Evolutionary conservation across 2,888 invertebrate genomes (phyloP).

Genomic region (Drosophila pegasa): DNA sequence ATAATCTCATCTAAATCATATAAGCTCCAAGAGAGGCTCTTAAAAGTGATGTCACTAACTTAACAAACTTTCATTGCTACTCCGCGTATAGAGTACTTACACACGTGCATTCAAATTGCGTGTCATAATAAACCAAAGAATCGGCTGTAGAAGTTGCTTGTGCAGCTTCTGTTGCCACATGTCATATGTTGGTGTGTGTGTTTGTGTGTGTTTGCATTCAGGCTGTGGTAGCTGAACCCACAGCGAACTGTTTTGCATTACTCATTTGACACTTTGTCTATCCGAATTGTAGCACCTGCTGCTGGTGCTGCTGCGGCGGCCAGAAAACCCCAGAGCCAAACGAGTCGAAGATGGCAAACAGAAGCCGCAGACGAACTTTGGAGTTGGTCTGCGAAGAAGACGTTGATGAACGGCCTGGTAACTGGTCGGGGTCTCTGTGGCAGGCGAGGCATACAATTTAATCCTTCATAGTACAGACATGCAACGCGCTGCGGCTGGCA

Average conservation of each 20-base stretch:
- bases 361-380: slow-evolving; percentile 41
- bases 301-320: no score
- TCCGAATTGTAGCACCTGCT: slow-evolving; percentile 62
- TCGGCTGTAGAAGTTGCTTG: slow-evolving; percentile 10
- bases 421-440: slow-evolving; percentile 15
- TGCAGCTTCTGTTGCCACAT: slow-evolving; percentile 10
- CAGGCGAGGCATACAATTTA: slow-evolving; percentile 65
- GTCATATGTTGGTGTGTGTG: slow-evolving; percentile 20
- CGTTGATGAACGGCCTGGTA: slow-evolving; percentile 71
- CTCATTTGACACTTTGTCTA: slow-evolving; percentile 81
- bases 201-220: not conserved
- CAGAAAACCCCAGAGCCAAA: slow-evolving; percentile 44
- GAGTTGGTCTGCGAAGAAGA: slow-evolving; percentile 53
- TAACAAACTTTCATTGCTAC: not conserved
- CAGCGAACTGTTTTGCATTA: slow-evolving; percentile 67
- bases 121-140: slow-evolving; percentile 58
- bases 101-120: slow-evolving; percentile 48
- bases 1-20: not conserved
- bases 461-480: slow-evolving; percentile 70
- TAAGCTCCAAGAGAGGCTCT: not conserved
- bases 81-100: not conserved
- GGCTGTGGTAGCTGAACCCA: slow-evolving; percentile 5
- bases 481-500: slow-evolving; percentile 41
- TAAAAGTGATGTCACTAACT: not conserved
- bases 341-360: slow-evolving; percentile 13